Evolutionary conservation across 1,140 invertebrate species (phyloP), one percentile per base, ranked within the genome.

Genomic region (Aradophagus sp.): DNA sequence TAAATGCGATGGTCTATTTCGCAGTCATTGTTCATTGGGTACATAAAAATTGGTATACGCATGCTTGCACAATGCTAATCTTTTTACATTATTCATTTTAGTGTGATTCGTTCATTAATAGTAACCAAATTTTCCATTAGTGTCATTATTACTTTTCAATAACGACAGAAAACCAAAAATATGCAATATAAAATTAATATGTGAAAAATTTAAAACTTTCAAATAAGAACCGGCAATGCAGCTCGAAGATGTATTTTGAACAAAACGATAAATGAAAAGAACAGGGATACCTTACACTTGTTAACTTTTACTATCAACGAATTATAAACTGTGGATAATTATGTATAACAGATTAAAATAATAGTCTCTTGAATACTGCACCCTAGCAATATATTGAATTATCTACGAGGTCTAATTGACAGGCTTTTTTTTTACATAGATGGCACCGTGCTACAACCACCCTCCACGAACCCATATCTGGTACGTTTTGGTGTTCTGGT

Each of bases 21-120:
- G 61, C 70, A 50, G n/a, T 67, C 23, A 35, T 48, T 52, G 63
- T 68, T 77, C 61, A 63, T 74, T 68, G 55, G 48, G 59, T 68
- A 72, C 38, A n/a, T n/a, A n/a, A n/a, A n/a, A n/a, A n/a, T n/a
- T n/a, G n/a, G n/a, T n/a, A n/a, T n/a, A n/a, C n/a, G n/a, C n/a
- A n/a, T n/a, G n/a, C n/a, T n/a, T n/a, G n/a, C n/a, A n/a, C n/a
- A n/a, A n/a, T n/a, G n/a, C n/a, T n/a, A n/a, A n/a, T n/a, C n/a
- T n/a, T n/a, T n/a, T n/a, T n/a, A n/a, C n/a, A n/a, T n/a, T n/a
- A n/a, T n/a, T n/a, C n/a, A n/a, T n/a, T n/a, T n/a, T n/a, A n/a
- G n/a, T n/a, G n/a, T n/a, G n/a, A n/a, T n/a, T n/a, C n/a, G n/a
- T n/a, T n/a, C n/a, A n/a, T n/a, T n/a, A n/a, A n/a, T n/a, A n/a